phyloP scores from a whole-genome alignment of 2,888 invertebrate species.

The Drosophila barbarae region DNA sequence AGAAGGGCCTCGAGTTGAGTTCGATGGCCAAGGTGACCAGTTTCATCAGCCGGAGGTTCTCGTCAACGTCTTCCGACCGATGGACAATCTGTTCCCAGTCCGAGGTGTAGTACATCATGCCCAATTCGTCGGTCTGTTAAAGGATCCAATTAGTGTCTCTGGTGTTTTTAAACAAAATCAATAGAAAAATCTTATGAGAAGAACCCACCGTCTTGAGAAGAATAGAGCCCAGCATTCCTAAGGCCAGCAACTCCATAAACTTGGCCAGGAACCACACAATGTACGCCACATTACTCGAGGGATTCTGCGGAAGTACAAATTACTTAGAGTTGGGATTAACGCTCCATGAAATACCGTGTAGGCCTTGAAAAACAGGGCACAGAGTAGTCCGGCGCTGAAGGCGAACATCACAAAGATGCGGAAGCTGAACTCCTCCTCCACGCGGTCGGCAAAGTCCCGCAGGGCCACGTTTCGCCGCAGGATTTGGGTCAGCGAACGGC shows the following conservation, averaged over 20 bases:
- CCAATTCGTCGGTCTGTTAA: conserved; percentile 60
- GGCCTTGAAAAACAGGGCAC: conserved; percentile 67
- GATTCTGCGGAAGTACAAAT: conserved; percentile 49
- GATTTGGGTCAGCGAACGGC: conserved; percentile 46
- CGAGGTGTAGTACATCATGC: conserved; percentile 66
- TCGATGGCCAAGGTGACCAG: conserved; percentile 59
- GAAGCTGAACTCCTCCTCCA: conserved; percentile 68
- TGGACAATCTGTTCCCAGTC: conserved; percentile 68
- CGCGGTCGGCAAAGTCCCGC: conserved; percentile 61
- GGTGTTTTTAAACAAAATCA: background rate
- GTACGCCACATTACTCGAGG: conserved; percentile 51
- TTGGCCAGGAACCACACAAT: conserved; percentile 68
- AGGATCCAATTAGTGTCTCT: background rate
- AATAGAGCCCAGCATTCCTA: conserved; percentile 68
- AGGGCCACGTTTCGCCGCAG: conserved; percentile 62
- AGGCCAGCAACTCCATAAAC: conserved; percentile 58
- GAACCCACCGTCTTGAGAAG: conserved; percentile 60
- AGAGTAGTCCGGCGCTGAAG: conserved; percentile 69
- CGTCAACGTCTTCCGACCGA: conserved; percentile 45
- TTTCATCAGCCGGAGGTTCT: conserved; percentile 69
- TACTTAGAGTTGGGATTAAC: background rate
- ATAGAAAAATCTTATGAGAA: background rate
- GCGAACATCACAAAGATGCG: conserved; percentile 72
- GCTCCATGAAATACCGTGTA: conserved; percentile 57
- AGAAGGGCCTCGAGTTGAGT: conserved; percentile 62